Conservation (phyloP, 2,113 vertebrate genomes). For the Centropus bengalensis region DNA sequence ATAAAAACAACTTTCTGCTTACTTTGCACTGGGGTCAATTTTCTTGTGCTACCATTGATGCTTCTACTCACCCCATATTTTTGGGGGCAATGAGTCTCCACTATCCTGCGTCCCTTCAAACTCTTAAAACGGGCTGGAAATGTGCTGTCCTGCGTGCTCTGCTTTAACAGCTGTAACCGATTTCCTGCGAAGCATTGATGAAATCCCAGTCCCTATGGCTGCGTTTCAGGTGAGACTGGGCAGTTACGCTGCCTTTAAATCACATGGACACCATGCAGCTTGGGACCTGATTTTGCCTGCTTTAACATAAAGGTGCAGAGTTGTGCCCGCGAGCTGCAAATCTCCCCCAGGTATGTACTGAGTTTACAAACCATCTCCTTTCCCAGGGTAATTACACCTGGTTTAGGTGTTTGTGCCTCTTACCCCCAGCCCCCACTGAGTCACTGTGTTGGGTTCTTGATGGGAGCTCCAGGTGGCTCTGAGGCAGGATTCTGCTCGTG, state of each 20-base stretch:
- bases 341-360: neutral
- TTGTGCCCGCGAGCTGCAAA: neutral
- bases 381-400: neutral
- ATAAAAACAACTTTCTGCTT: neutral
- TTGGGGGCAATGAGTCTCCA: neutral
- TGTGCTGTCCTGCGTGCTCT: neutral
- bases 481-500: neutral
- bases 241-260: neutral
- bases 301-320: neutral
- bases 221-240: neutral
- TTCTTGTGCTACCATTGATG: neutral
- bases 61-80: neutral
- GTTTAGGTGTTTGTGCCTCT: neutral
- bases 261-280: neutral
- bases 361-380: neutral
- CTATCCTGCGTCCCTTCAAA: neutral
- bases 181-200: neutral
- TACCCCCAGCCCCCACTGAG: neutral
- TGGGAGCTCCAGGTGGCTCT: neutral
- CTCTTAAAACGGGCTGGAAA: neutral
- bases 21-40: neutral
- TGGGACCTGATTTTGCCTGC: neutral
- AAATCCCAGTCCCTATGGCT: neutral
- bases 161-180: neutral
- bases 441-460: neutral